Evolutionary conservation across 2,113 vertebrate species (phyloP), one percentile per base, ranked within the genome.

Genomic region (Nibea albiflora): DNA sequence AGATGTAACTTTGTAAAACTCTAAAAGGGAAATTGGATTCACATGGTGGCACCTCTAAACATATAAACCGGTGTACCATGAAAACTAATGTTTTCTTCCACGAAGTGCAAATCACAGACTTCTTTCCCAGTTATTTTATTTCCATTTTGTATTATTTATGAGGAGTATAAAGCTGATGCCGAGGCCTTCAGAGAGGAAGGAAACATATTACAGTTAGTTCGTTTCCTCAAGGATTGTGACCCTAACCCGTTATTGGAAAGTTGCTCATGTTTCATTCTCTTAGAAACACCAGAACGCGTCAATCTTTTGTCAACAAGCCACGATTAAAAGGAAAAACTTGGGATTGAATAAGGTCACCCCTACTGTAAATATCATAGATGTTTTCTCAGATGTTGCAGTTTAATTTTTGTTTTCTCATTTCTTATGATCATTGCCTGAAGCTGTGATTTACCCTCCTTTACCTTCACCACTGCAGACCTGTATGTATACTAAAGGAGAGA

Each of bases 11-110:
- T 24, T 63, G 47, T 84, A 42, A 89, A 57, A 80, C 11, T 57
- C 53, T 28, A 50, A 60, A 46, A 6, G 63, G 39, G 17, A 63
- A 81, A 90, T 46, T 80, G 39, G 68, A 83, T 53, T 75, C 85
- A 87, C 84, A 83, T 89, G 78, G 56, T 11, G 31, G 26, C 64
- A 56, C 58, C 57, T 76, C 74, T 49, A 76, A 88, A 88, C 47
- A 69, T 4, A 31, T 7, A 75, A 39, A 49, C 20, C 26, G 4
- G 49, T 4, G 0, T 50, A 73, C 31, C 4, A 57, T n/a, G 11
- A 50, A 83, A 78, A 19, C 16, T 26, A 3, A 0, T 31, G 61
- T 73, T 79, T 46, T 65, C 42, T 52, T 9, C 50, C 46, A 31
- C 53, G 31, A 53, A 61, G 20, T 52, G 39, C 39, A 47, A 20